Evolutionary conservation across 2,113 vertebrate species (phyloP).

Genomic region (Coptodon bakossiorum): DNA sequence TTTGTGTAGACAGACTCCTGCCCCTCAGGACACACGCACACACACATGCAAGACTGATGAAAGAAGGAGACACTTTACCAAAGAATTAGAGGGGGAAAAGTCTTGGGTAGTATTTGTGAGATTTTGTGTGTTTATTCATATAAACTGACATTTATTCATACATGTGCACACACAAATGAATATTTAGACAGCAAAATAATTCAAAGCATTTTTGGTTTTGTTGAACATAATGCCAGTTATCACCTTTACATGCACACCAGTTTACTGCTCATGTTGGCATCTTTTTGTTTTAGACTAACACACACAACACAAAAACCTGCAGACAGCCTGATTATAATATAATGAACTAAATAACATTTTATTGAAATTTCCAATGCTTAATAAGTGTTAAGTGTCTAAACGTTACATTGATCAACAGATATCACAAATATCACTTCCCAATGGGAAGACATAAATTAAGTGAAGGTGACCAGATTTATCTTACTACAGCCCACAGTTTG

Average conservation of each 20-base stretch:
- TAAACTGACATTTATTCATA: background rate
- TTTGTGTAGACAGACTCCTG: background rate
- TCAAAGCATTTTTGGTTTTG: background rate
- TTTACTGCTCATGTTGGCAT: background rate
- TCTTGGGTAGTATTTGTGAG: background rate
- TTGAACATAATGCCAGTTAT: background rate
- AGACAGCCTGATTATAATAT: background rate
- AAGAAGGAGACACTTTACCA: conserved; percentile 48
- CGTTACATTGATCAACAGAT: background rate
- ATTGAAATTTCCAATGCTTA: background rate
- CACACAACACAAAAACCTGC: background rate
- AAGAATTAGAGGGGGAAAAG: conserved; percentile 25
- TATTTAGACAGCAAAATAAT: background rate
- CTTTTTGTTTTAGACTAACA: background rate
- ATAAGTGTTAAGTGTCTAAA: background rate
- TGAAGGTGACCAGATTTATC: background rate
- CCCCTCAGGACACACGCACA: background rate
- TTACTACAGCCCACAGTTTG: background rate
- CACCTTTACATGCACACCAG: background rate
- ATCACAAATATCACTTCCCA: background rate
- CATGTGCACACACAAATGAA: background rate
- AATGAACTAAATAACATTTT: background rate
- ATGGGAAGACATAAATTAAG: background rate
- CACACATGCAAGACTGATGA: conserved; percentile 56
- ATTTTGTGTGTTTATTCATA: background rate